Evolutionary conservation across 2,113 vertebrate genomes (phyloP).

Genomic region (Hyla sarda): DNA sequence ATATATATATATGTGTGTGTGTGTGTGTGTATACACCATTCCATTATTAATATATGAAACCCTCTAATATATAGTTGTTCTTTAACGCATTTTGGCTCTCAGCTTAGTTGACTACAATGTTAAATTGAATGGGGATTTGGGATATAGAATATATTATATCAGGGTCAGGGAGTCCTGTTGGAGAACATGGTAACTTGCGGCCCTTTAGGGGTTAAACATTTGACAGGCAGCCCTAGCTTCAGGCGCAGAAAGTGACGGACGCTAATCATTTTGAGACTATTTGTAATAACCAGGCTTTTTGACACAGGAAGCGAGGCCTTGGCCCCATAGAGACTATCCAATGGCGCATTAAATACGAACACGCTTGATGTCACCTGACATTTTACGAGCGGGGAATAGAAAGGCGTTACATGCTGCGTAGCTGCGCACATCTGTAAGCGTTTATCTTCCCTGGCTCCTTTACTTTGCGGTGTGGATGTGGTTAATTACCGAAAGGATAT

Average conservation of each 20-base stretch:
- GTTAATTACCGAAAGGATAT: neutral
- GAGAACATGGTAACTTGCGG: neutral
- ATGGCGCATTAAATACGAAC: constrained; percentile 5
- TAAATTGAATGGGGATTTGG: neutral
- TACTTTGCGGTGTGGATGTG: constrained; percentile 47
- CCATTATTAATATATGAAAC: too few species aligned
- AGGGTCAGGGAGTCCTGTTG: neutral
- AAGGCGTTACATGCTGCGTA: constrained; percentile 1
- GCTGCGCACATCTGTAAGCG: constrained; percentile 62
- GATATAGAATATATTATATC: neutral
- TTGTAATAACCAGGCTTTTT: constrained; percentile 29
- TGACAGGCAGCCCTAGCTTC: neutral
- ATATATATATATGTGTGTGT: too few species aligned
- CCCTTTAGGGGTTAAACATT: neutral
- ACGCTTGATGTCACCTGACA: constrained; percentile 45
- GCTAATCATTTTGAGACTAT: constrained; percentile 46
- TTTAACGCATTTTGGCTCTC: neutral
- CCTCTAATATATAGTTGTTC: neutral
- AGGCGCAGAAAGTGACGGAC: constrained; percentile 22
- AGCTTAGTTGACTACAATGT: neutral
- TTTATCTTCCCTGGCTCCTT: constrained; percentile 34
- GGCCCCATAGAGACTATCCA: constrained; percentile 19
- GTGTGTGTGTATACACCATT: too few species aligned
- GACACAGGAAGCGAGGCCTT: constrained; percentile 19
- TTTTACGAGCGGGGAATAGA: constrained; percentile 57